Evolutionary conservation across 2,888 invertebrate genomes (phyloP).

Genomic region (Xestia rhomboidea): DNA sequence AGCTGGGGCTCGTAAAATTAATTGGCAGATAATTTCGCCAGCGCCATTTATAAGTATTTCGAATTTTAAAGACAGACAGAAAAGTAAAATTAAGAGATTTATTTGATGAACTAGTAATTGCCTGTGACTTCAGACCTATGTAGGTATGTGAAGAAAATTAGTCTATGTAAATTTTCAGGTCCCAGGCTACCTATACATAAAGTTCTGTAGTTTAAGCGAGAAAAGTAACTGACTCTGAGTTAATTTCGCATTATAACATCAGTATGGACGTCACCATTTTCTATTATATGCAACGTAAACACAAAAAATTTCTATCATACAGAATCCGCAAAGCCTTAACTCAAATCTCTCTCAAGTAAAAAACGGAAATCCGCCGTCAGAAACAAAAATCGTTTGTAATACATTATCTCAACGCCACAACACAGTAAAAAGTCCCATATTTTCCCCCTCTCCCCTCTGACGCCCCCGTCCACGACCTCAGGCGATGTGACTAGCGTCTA

Average conservation of each 20-base stretch:
- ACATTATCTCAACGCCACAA: slow-evolving; percentile 57
- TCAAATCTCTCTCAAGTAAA: slow-evolving; percentile 24
- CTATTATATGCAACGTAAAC: neutral
- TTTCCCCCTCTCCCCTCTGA: slow-evolving; percentile 3
- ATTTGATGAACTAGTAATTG: neutral
- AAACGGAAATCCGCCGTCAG: slow-evolving; percentile 36
- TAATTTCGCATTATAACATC: neutral
- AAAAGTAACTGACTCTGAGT: neutral
- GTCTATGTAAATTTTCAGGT: neutral
- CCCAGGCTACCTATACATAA: neutral
- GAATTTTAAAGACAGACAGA: neutral
- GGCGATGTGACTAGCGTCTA: neutral
- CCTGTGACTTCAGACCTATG: neutral
- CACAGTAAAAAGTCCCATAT: slow-evolving; percentile 59
- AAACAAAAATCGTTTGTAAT: slow-evolving; percentile 58
- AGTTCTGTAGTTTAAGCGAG: neutral
- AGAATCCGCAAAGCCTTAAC: slow-evolving; percentile 19
- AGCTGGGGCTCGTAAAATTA: neutral
- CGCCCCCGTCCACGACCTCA: neutral
- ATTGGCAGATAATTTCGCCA: neutral
- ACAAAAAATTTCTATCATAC: neutral
- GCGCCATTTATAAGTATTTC: neutral
- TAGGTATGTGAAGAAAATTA: neutral
- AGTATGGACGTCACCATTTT: neutral
- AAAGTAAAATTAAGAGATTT: neutral